Conservation (phyloP, 2,888 invertebrate species). For the Drosophila monieri region DNA sequence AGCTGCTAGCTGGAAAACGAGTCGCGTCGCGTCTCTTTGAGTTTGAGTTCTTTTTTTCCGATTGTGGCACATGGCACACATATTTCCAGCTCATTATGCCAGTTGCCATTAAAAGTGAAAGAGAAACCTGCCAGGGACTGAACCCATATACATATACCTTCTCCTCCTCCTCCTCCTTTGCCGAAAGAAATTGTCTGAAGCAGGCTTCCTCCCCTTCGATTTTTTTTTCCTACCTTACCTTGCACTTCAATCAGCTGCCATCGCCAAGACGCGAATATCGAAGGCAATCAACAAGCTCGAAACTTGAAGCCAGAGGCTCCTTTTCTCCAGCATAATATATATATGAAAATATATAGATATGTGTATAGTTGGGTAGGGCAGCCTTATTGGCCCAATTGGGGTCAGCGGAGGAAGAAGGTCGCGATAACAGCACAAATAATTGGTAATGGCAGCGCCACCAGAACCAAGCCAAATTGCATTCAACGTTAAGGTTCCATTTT, state of each 20-base stretch:
- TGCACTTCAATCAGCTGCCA: conserved; percentile 52
- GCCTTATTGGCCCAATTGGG: conserved; percentile 73
- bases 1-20: conserved; percentile 9
- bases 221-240: conserved; percentile 19
- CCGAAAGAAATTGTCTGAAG: conserved; percentile 37
- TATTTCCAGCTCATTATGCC: conserved; percentile 65
- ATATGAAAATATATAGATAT: too few species aligned
- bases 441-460: conserved; percentile 60
- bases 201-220: too few species aligned
- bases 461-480: conserved; percentile 62
- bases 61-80: conserved; percentile 47
- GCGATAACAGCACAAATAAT: conserved; percentile 76
- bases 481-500: conserved; percentile 60
- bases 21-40: conserved; percentile 20
- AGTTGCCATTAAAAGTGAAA: conserved; percentile 65
- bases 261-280: conserved; percentile 27
- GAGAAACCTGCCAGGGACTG: conserved; percentile 43
- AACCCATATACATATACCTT: background rate
- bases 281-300: conserved; percentile 51
- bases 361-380: conserved; percentile 12
- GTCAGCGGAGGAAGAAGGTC: conserved; percentile 74
- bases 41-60: conserved; percentile 32
- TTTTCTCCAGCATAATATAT: background rate
- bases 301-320: conserved; percentile 25
- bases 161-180: background rate